These are phyloP conservation scores for Operophtera brumata DNA, from an alignment of 2,888 invertebrate genomes.

Conservation along the genomic window DNA sequence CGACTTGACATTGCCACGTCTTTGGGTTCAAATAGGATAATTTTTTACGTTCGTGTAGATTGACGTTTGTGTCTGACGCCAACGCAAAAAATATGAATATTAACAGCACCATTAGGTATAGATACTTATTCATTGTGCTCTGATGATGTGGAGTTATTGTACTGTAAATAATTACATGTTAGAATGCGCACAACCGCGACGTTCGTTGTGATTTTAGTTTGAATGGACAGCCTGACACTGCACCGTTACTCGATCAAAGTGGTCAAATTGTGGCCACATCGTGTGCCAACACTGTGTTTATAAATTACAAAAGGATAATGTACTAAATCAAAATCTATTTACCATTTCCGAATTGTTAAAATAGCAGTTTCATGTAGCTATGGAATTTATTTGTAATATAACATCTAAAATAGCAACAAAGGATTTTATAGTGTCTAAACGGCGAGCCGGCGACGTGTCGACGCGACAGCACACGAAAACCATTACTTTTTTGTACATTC, in stretches of 20 bases:
- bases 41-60: constrained; percentile 29
- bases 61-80: constrained; percentile 29
- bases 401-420: constrained; percentile 25
- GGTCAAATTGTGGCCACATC: constrained; percentile 27
- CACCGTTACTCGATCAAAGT: constrained; percentile 61
- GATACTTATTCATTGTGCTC: constrained; percentile 37
- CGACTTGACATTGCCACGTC: constrained; percentile 18
- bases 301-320: background rate
- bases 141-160: constrained; percentile 50
- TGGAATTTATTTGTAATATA: constrained; percentile 3
- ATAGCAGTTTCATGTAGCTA: too few species aligned
- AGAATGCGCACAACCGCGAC: constrained; percentile 54
- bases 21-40: constrained; percentile 11
- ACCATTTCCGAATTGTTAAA: background rate
- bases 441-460: constrained; percentile 14
- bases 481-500: constrained; percentile 30
- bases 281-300: constrained; percentile 23
- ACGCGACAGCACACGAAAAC: constrained; percentile 10
- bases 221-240: constrained; percentile 54
- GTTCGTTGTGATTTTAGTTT: constrained; percentile 54
- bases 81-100: constrained; percentile 36
- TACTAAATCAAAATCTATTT: background rate
- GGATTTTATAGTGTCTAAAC: constrained; percentile 26
- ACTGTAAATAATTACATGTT: constrained; percentile 54
- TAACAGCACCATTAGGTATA: constrained; percentile 38